Percentiles rank a stretch among this genome's conserved stretches.
phyloP scores from a whole-genome alignment of 2,797 vertebrate genomes.

The Clarias laeviceps region DNA sequence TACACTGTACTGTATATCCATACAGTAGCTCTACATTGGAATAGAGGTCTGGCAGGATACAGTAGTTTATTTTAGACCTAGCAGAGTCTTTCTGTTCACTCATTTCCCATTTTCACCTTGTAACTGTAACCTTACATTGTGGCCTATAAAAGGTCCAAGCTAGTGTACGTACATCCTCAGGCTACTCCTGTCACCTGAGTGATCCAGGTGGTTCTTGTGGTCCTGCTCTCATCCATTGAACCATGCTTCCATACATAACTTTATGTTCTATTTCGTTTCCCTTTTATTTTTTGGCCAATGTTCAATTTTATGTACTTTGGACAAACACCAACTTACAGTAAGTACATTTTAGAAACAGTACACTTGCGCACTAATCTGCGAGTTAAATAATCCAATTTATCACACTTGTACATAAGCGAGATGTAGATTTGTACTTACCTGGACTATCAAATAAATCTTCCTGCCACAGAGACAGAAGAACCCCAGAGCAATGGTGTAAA shows the following conservation, averaged over 20 bases:
- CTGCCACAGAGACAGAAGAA: not conserved
- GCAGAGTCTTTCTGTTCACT: not conserved
- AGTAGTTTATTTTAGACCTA: not conserved
- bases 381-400: not conserved
- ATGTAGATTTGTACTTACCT: not conserved
- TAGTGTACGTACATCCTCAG: not conserved
- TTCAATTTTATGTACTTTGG: not conserved
- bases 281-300: not conserved
- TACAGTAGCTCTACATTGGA: not conserved
- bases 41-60: not conserved
- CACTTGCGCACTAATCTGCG: not conserved
- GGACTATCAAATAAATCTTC: slow-evolving; percentile 12
- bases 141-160: not conserved
- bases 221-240: not conserved
- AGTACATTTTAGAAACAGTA: not conserved
- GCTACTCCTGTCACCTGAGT: not conserved
- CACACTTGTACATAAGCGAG: not conserved
- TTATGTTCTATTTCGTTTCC: not conserved
- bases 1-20: not conserved
- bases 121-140: not conserved
- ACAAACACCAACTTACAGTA: not conserved
- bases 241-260: not conserved
- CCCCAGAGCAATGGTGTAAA: slow-evolving; percentile 19
- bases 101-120: not conserved
- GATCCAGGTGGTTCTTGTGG: not conserved